Conservation (phyloP, 2,113 vertebrate species). For the Rhinopomastus cyanomelas region DNA sequence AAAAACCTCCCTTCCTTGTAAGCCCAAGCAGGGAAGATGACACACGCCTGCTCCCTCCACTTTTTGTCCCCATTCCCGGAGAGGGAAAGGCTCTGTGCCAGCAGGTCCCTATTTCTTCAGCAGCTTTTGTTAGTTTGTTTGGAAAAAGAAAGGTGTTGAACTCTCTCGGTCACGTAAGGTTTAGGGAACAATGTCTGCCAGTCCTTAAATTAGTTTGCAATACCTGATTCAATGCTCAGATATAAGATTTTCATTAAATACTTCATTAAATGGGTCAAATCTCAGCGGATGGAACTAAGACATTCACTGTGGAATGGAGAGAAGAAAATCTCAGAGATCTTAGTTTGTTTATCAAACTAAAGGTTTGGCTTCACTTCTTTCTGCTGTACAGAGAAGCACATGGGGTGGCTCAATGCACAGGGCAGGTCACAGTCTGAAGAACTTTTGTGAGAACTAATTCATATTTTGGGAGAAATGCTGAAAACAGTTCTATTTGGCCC, state of each 20-base stretch:
- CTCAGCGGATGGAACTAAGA: not conserved
- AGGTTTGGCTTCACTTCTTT: not conserved
- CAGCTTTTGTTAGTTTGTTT: not conserved
- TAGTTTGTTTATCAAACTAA: not conserved
- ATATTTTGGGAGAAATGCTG: not conserved
- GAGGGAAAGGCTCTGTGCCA: rapidly evolving
- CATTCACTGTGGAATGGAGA: not conserved
- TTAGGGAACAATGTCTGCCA: not conserved
- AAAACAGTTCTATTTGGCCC: not conserved
- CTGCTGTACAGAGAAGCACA: not conserved
- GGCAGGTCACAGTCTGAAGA: not conserved
- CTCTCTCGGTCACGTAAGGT: not conserved
- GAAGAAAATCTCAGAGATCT: not conserved
- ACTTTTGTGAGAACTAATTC: not conserved
- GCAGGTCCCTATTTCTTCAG: not conserved
- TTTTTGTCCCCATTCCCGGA: not conserved
- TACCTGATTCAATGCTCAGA: not conserved
- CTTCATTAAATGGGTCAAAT: not conserved
- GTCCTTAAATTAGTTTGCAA: not conserved
- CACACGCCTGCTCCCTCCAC: rapidly evolving
- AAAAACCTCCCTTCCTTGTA: not conserved
- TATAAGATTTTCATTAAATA: not conserved
- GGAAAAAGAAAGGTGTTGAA: not conserved
- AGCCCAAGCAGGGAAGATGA: not conserved
- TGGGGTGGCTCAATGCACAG: not conserved